Evolutionary conservation across 1,140 invertebrate species (phyloP).

Genomic region (Neodiprion pinetum): DNA sequence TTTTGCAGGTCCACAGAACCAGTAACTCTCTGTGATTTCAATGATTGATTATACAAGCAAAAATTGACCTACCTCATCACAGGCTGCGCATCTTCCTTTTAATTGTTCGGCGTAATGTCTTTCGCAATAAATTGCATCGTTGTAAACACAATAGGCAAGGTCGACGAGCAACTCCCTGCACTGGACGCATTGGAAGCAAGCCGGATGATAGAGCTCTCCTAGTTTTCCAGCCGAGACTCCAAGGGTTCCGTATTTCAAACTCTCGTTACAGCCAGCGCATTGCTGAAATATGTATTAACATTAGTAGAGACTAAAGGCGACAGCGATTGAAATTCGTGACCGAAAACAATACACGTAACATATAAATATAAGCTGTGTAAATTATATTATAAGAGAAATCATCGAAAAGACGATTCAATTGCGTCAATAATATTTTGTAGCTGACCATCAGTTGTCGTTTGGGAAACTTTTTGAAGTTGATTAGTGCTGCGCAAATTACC

Average conservation of each 20-base stretch:
- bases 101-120: constrained; percentile 92
- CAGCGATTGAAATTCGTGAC: too few species aligned
- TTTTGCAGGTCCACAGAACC: too few species aligned
- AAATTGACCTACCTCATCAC: constrained; percentile 86
- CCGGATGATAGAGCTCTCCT: constrained; percentile 81
- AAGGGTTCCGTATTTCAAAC: constrained; percentile 69
- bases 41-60: neutral
- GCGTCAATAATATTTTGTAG: too few species aligned
- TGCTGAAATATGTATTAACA: constrained; percentile 48
- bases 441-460: constrained; percentile 21
- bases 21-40: too few species aligned
- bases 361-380: constrained; percentile 10
- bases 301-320: neutral
- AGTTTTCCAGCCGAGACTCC: constrained; percentile 77
- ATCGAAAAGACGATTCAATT: constrained; percentile 20
- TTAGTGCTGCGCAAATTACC: neutral
- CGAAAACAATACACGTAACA: too few species aligned
- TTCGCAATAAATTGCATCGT: constrained; percentile 88
- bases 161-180: constrained; percentile 91
- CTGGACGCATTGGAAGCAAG: constrained; percentile 84
- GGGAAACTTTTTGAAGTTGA: constrained; percentile 17
- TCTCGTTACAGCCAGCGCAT: constrained; percentile 71
- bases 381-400: constrained; percentile 13
- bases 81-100: constrained; percentile 90
- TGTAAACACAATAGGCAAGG: constrained; percentile 89